Base-by-base conservation (phyloP, 2,888 invertebrate genomes). In the Campaea margaritaria region DNA sequence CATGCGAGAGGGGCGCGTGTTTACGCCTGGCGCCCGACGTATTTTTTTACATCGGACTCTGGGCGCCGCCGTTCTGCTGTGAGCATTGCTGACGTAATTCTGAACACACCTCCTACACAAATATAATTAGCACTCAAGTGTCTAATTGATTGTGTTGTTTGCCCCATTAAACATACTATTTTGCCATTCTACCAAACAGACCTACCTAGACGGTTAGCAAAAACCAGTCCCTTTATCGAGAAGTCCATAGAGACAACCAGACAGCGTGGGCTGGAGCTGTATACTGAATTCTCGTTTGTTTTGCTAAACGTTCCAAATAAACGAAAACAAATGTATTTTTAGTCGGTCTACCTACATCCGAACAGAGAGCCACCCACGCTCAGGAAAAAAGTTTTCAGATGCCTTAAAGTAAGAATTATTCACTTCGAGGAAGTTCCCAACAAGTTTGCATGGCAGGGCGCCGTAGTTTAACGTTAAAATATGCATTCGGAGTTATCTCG, bases 1-100 rank as follows among this genome's bases (percentile, higher is more conserved):
- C 89, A 90, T 87, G 86, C 86, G 83, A 87, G 86, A 87, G 91
- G 90, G 89, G 89, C 87, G 87, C 85, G 83, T 89, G 87, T 89
- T 90, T 86, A 86, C 85, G 83, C 76, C 55, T 47, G 50, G 49
- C 56, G 51, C 58, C 53, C 65, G 81, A 72, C 76, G 21, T 75
- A 79, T 76, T 83, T 86, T 87, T 87, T 83, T 81, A 82, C 79
- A 76, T 80, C 71, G 80, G 81, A 72, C 79, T 82, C 78, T 84
- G 83, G 85, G 85, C 85, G 68, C 70, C 72, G 69, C 70, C 67
- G 69, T 54, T 69, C 65, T 66, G 67, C 65, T 62, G 65, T 67
- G 54, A 50, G 52, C 47, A 69, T 68, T 73, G 73, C 73, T 83
- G 80, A 85, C 81, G 83, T 74, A 75, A 82, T 73, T 55, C 49